Evolutionary conservation across 1,140 invertebrate species (phyloP).

Genomic region (Nasonia longicornis): DNA sequence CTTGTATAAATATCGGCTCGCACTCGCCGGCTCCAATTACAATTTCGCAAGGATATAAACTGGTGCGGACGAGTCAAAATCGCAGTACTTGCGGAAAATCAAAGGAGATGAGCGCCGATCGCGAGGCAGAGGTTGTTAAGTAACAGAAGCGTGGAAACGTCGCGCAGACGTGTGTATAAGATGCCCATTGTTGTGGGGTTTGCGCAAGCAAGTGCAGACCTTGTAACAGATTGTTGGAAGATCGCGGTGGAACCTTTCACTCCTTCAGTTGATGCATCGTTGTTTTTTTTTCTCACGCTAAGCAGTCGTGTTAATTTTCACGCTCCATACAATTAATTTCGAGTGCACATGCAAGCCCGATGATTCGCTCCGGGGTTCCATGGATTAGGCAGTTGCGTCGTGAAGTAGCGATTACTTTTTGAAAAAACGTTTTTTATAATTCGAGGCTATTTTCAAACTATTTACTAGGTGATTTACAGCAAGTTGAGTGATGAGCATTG

Average conservation of each 20-base stretch:
- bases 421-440: too few species aligned
- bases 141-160: conserved; percentile 26
- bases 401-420: neutral
- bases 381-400: too few species aligned
- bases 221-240: conserved; percentile 38
- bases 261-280: neutral
- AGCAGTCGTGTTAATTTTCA: neutral
- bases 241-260: conserved; percentile 19
- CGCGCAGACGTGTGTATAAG: neutral
- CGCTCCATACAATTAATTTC: neutral
- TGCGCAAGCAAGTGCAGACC: conserved; percentile 37
- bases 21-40: neutral
- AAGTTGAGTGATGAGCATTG: too few species aligned
- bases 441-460: too few species aligned
- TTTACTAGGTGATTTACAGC: too few species aligned
- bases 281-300: neutral
- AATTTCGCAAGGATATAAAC: neutral
- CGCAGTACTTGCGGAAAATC: neutral
- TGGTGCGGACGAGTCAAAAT: neutral
- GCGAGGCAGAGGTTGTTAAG: conserved; percentile 12
- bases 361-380: neutral
- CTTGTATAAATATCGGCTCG: neutral
- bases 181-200: conserved; percentile 7
- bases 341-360: neutral
- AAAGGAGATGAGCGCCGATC: neutral